Percentiles rank a stretch among this genome's conserved stretches.
Conservation (phyloP, 2,888 invertebrate species). For the Rhamnusium bicolor region DNA sequence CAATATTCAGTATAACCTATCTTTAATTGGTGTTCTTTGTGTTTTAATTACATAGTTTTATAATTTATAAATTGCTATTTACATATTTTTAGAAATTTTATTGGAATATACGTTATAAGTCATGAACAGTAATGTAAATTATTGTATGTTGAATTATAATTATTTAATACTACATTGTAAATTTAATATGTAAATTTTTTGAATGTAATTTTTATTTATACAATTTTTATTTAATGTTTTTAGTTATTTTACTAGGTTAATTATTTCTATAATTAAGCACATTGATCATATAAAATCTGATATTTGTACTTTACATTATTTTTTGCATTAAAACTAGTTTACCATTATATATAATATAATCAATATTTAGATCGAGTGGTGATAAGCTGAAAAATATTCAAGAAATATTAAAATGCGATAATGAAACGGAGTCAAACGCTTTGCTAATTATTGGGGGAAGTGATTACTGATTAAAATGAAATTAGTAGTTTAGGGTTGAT, state of each 20-base stretch:
- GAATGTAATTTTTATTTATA: not conserved
- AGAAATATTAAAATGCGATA: not conserved
- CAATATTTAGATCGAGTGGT: not conserved
- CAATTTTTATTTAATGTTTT: not conserved
- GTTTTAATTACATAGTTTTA: not conserved
- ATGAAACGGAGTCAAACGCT: too few relatives aligned
- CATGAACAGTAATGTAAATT: not conserved
- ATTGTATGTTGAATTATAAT: not conserved
- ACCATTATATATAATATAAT: not conserved
- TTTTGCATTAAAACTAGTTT: constrained; percentile 6
- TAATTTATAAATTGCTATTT: not conserved
- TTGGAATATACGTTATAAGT: not conserved
- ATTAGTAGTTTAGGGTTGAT: too few relatives aligned
- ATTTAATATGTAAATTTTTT: not conserved
- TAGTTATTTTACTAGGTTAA: not conserved
- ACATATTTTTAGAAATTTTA: constrained; percentile 2
- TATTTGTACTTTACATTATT: constrained; percentile 12
- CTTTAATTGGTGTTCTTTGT: constrained; percentile 2
- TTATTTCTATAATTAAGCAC: not conserved
- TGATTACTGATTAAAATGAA: too few relatives aligned
- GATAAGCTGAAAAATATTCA: not conserved
- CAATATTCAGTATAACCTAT: not conserved
- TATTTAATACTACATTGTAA: not conserved
- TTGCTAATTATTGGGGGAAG: too few relatives aligned
- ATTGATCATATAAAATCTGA: constrained; percentile 10